Conservation (phyloP, 2,888 invertebrate genomes). For the Cosmia trapezina region DNA sequence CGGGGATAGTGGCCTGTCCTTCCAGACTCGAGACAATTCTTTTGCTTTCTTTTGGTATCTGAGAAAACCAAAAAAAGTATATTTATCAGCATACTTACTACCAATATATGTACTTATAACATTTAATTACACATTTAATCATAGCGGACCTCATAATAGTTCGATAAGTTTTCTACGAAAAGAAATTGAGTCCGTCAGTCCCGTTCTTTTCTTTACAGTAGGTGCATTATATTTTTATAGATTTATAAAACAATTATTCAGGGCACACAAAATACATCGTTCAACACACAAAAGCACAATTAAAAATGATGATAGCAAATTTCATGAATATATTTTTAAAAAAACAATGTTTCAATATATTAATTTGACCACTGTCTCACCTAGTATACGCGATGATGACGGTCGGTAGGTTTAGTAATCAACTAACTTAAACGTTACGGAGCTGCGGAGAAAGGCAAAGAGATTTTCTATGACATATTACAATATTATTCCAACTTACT, state of each 20-base stretch:
- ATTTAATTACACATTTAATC: not conserved
- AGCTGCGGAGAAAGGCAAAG: not conserved
- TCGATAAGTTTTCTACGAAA: not conserved
- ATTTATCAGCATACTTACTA: not conserved
- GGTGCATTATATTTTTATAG: not conserved
- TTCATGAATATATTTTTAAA: too few species aligned
- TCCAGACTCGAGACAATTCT: constrained; percentile 67
- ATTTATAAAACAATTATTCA: too few species aligned
- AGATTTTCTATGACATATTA: not conserved
- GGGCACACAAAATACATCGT: too few species aligned
- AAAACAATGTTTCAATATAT: too few species aligned
- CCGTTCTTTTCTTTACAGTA: not conserved
- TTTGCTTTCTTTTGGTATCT: constrained; percentile 66
- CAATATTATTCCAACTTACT: constrained; percentile 48
- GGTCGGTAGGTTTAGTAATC: not conserved
- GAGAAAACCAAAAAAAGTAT: constrained; percentile 14
- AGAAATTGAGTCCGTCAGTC: not conserved
- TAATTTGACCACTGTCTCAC: not conserved
- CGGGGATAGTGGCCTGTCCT: constrained; percentile 84
- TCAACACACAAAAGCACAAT: too few species aligned
- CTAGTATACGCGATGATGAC: not conserved
- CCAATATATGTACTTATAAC: not conserved
- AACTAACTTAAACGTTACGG: not conserved
- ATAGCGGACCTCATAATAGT: not conserved
- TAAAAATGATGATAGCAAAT: too few species aligned